Evolutionary conservation across 2,113 vertebrate species (phyloP), one percentile per base, ranked within the genome.

Genomic region (Triplophysa tibetana): DNA sequence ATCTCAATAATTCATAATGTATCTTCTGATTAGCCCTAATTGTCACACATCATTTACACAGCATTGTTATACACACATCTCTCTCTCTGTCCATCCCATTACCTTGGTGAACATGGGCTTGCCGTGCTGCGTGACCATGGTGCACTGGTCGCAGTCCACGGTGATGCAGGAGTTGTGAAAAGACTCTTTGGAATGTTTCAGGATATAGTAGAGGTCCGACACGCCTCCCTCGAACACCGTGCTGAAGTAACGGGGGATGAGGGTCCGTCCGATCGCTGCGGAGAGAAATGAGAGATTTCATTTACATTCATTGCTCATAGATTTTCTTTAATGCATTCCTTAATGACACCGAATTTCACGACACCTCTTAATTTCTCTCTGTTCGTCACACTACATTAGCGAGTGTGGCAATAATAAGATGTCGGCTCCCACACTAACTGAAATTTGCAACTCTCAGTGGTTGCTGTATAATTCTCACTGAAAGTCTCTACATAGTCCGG

Each of bases 101-200:
- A 99, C 97, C 97, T 98, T 99, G 89, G 98, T 98, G 90, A 99
- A 99, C 96, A 98, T 97, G 87, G 97, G 97, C 89, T 99, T 99
- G 90, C 97, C 97, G 41, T 98, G 97, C 90, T 99, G 98, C 70
- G 97, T 99, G 91, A 98, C 95, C 97, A 99, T 99, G 87, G 95
- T 97, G 87, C 98, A 99, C 91, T 99, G 97, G 91, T 99, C 97
- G 84, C 96, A 98, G 93, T 98, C 96, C 92, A 99, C 93, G 38
- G 97, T 98, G 95, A 99, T 98, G 90, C 96, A 98, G 82, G 96
- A 96, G 95, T 96, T 99, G 94, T 98, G 97, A 92, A 98, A 99
- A 62, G 98, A 97, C 88, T 99, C 98, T 93, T 99, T 99, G 79
- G 97, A 96, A 93, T 98, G 98, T 85, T 97, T 98, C 90, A 99